These are phyloP conservation scores for Malurus leucopterus DNA, from an alignment of 2,797 vertebrate genomes.

Conservation along the genomic window DNA sequence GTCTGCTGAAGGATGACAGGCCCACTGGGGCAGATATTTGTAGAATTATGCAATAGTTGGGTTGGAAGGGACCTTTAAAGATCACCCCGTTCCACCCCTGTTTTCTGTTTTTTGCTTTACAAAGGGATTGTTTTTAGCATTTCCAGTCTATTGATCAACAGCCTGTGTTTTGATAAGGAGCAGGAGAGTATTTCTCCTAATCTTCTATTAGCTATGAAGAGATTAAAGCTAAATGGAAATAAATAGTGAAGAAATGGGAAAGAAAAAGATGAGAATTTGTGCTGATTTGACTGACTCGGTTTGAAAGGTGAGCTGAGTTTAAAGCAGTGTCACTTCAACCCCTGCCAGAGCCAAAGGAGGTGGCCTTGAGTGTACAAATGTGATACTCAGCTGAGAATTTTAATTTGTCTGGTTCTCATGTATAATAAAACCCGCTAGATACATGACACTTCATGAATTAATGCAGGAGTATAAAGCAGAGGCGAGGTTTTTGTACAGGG, in stretches of 20 bases:
- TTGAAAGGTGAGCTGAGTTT: constrained; percentile 1
- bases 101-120: neutral
- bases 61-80: neutral
- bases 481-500: neutral
- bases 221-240: neutral
- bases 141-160: neutral
- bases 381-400: neutral
- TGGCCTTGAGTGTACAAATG: neutral
- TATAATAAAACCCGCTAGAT: constrained; percentile 25
- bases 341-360: neutral
- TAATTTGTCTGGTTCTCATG: constrained; percentile 16
- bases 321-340: neutral
- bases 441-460: constrained; percentile 55
- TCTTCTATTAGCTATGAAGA: neutral
- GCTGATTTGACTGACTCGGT: neutral
- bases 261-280: neutral
- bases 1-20: neutral
- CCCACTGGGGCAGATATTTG: neutral
- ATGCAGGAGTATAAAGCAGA: constrained; percentile 7
- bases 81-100: neutral
- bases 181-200: neutral
- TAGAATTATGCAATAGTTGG: neutral
- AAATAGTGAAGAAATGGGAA: neutral
- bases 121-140: neutral
- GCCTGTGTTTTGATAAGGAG: neutral